These are phyloP conservation scores for Tetramorium alpestre DNA, from an alignment of 1,140 invertebrate species.

Conservation along the genomic window DNA sequence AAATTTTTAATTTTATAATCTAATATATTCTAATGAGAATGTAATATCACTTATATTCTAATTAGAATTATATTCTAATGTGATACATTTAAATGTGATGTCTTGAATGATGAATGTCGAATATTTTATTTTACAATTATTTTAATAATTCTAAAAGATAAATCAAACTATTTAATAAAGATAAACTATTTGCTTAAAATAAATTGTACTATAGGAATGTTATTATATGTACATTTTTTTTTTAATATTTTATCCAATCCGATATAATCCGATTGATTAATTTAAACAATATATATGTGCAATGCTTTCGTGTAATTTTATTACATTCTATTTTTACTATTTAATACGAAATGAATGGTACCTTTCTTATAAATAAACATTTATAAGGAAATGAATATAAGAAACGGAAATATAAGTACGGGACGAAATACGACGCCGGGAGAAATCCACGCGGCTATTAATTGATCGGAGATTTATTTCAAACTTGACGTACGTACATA, in stretches of 20 bases:
- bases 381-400: neutral
- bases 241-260: neutral
- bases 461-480: conserved; percentile 36
- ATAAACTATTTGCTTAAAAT: neutral
- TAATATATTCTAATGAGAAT: neutral
- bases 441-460: conserved; percentile 16
- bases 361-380: neutral
- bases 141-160: neutral
- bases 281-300: neutral
- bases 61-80: neutral
- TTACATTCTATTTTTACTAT: neutral
- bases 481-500: conserved; percentile 1
- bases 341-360: neutral
- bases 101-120: neutral
- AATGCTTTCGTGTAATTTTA: neutral
- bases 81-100: neutral
- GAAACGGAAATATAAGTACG: neutral
- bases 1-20: neutral
- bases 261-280: neutral
- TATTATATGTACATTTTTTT: neutral
- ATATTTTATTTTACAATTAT: neutral
- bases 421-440: neutral
- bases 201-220: neutral
- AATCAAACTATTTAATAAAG: neutral
- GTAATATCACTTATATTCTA: neutral